Evolutionary conservation across 2,888 invertebrate genomes (phyloP).

Genomic region (Villa cingulata): DNA sequence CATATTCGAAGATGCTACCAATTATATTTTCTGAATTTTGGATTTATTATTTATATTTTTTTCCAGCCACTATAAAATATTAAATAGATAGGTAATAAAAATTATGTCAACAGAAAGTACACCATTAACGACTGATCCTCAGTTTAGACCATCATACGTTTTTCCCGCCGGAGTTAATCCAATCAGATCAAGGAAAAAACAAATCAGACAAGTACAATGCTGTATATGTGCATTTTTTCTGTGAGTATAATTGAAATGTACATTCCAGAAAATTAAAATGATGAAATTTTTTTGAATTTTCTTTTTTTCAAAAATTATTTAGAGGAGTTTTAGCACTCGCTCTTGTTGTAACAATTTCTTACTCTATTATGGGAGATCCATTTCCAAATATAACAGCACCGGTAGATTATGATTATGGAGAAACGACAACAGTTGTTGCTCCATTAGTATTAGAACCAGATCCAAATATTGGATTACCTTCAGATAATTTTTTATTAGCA

Average conservation of each 20-base stretch:
- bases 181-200: conserved; percentile 34
- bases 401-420: not conserved
- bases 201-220: conserved; percentile 50
- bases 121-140: conserved; percentile 35
- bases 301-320: conserved; percentile 4
- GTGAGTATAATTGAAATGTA: conserved; percentile 41
- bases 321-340: conserved; percentile 16
- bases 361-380: conserved; percentile 8
- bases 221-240: conserved; percentile 52
- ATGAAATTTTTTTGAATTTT: not conserved
- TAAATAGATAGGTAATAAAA: too few species aligned
- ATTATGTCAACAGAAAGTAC: conserved; percentile 39
- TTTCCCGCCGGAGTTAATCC: conserved; percentile 34
- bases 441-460: not conserved
- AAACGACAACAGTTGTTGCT: not conserved
- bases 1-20: too few species aligned
- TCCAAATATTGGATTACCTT: conserved; percentile 10
- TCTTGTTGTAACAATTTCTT: conserved; percentile 15
- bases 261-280: not conserved
- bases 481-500: conserved; percentile 7
- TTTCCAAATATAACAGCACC: not conserved
- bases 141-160: conserved; percentile 35
- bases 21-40: too few species aligned
- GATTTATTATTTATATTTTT: too few species aligned
- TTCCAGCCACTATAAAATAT: too few species aligned